Percentiles rank a stretch among this genome's conserved stretches.
These are phyloP conservation scores for Melipona bicolor DNA, from an alignment of 2,888 invertebrate species.

Conservation along the genomic window DNA sequence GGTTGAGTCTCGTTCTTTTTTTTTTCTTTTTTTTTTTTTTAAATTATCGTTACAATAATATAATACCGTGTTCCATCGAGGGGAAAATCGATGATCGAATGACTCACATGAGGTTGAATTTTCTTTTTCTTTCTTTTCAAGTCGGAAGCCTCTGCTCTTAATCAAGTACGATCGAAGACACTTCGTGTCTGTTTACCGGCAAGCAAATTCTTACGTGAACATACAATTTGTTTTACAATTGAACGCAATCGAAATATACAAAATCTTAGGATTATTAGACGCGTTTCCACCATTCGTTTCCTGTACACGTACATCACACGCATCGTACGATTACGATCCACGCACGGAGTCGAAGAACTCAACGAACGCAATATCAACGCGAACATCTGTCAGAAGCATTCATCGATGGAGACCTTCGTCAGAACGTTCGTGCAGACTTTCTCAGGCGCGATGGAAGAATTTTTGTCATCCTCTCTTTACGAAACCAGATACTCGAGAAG, in stretches of 20 bases:
- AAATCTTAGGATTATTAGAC: constrained; percentile 3
- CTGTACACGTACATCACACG: constrained; percentile 12
- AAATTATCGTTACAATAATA: constrained; percentile 7
- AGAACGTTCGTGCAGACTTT: constrained; percentile 27
- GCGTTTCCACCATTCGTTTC: background rate
- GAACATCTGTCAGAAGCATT: constrained; percentile 12
- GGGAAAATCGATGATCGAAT: background rate
- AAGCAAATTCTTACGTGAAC: background rate
- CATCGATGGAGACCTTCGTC: background rate
- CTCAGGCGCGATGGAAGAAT: background rate
- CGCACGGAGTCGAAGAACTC: constrained; percentile 8
- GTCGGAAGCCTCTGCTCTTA: background rate
- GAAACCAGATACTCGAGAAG: background rate
- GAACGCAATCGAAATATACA: constrained; percentile 25
- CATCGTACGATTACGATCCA: background rate
- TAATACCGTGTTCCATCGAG: constrained; percentile 3
- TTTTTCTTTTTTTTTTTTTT: background rate
- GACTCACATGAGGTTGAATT: constrained; percentile 18
- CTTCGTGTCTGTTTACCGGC: background rate
- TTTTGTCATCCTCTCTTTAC: background rate
- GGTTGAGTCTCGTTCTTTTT: background rate
- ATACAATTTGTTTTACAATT: background rate
- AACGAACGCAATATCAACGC: constrained; percentile 18
- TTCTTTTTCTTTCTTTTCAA: no score
- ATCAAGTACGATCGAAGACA: background rate